Evolutionary conservation across 1,140 invertebrate species (phyloP), one percentile per base, ranked within the genome.

Genomic region (Leptonema lineaticorne): DNA sequence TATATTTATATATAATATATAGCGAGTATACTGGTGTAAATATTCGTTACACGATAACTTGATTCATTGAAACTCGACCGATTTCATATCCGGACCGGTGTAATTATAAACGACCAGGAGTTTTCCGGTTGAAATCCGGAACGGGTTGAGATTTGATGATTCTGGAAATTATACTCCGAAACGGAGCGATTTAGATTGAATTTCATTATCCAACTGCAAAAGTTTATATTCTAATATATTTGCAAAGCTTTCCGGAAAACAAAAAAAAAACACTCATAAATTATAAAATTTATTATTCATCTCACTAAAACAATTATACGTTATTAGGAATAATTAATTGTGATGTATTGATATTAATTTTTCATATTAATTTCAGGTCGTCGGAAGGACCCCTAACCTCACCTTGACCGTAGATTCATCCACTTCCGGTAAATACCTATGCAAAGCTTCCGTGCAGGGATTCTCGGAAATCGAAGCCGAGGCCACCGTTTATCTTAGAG

Each of bases 401-500:
- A 92, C 90, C 6, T 76, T 92, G 2, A 85, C 86, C 9, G 89
- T 95, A 20, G 89, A 86, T 69, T 84, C 87, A 1, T 88, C 91
- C 68, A 91, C 91, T 0, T 87, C 90, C 1, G 95, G 95, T 0
- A 85, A 88, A 29, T 98, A 97, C 75, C 87, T 89, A 63, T 97
- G 95, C 79, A 91, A 91, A 74, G 95, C 94, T 0, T 86, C 85
- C 26, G 92, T 96, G 8, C 84, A 86, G 18, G 91, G 90, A 0
- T 97, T 95, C 75, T 86, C 88, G 1, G 92, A 93, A 80, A 88
- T 96, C 66, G 89, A 88, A 2, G 89, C 90, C 2, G 91, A 93
- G 75, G 92, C 92, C 0, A 87, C 89, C 20, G 87, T 97, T 53
- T 90, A 90, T 74, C 86, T 95, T 33, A 93, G 93, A 83, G 88